Evolutionary conservation across 2,888 invertebrate species (phyloP).

Genomic region (Drosophila pseudotakahashii): DNA sequence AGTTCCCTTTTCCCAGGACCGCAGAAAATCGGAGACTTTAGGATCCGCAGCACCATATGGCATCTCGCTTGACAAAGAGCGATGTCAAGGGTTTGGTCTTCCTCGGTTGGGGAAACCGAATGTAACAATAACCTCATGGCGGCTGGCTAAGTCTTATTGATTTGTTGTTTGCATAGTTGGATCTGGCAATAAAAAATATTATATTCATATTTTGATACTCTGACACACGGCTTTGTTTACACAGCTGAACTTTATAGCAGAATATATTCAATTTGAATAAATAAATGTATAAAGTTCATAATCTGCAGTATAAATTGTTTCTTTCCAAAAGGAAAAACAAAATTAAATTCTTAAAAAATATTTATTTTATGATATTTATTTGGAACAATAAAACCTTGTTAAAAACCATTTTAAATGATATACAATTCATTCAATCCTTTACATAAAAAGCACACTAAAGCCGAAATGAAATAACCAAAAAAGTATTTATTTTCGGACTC

Average conservation of each 20-base stretch:
- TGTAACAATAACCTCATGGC: constrained; percentile 19
- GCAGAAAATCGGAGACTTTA: constrained; percentile 26
- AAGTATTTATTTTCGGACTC: constrained; percentile 6
- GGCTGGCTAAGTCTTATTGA: constrained; percentile 49
- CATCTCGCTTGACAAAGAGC: constrained; percentile 45
- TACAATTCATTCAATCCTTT: too few relatives aligned
- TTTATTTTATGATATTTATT: too few relatives aligned
- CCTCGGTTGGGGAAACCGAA: not conserved
- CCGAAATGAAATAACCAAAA: not conserved
- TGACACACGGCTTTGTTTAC: not conserved
- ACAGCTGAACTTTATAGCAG: not conserved
- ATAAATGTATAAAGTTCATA: not conserved
- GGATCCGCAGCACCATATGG: constrained; percentile 55
- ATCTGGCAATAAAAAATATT: not conserved
- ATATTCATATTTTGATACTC: constrained; percentile 1
- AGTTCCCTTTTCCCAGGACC: constrained; percentile 45
- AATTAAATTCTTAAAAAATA: too few relatives aligned
- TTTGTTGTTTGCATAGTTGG: constrained; percentile 53
- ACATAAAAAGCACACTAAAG: not conserved
- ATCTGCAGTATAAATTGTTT: not conserved
- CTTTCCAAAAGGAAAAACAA: too few relatives aligned
- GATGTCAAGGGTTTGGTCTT: constrained; percentile 17
- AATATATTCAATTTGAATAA: not conserved
- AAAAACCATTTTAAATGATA: too few relatives aligned
- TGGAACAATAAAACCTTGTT: too few relatives aligned